Evolutionary conservation across 2,797 vertebrate species (phyloP).

Genomic region (Kryptopterus vitreolus): DNA sequence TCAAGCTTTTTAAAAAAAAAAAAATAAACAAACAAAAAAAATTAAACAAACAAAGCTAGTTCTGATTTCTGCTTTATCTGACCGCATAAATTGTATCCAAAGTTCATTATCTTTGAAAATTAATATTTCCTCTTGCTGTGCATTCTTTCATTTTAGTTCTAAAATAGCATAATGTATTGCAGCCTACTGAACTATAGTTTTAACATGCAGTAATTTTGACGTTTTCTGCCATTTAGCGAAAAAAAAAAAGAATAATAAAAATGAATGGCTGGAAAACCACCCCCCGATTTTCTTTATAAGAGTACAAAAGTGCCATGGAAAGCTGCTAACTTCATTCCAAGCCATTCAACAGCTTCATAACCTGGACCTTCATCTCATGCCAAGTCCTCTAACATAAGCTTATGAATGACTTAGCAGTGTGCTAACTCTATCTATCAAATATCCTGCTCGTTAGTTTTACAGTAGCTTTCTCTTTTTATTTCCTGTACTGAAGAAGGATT

Average conservation of each 20-base stretch:
- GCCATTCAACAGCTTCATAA: constrained; percentile 26
- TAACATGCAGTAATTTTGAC: neutral
- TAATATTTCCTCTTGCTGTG: neutral
- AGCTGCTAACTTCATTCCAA: constrained; percentile 40
- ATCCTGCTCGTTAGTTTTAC: constrained; percentile 26
- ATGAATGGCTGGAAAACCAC: constrained; percentile 7
- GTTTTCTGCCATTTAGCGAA: neutral
- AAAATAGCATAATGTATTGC: neutral
- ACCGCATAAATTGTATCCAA: neutral
- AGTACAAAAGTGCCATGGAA: constrained; percentile 47
- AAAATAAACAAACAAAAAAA: no score
- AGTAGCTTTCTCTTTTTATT: constrained; percentile 11
- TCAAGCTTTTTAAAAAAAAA: neutral
- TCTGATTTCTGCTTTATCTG: constrained; percentile 12
- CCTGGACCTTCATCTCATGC: constrained; percentile 2
- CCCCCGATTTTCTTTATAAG: constrained; percentile 21
- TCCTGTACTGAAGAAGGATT: neutral
- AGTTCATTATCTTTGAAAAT: neutral
- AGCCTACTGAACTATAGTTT: neutral
- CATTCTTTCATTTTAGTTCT: neutral
- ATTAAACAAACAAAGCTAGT: neutral
- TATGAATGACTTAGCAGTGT: constrained; percentile 17
- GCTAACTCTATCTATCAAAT: neutral
- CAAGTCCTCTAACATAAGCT: constrained; percentile 13
- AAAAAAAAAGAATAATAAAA: neutral